A percentile compares a stretch with the other conserved stretches of the same genome.
These are phyloP conservation scores for Gadopsis marmoratus DNA, from an alignment of 2,797 vertebrate genomes.

Conservation along the genomic window DNA sequence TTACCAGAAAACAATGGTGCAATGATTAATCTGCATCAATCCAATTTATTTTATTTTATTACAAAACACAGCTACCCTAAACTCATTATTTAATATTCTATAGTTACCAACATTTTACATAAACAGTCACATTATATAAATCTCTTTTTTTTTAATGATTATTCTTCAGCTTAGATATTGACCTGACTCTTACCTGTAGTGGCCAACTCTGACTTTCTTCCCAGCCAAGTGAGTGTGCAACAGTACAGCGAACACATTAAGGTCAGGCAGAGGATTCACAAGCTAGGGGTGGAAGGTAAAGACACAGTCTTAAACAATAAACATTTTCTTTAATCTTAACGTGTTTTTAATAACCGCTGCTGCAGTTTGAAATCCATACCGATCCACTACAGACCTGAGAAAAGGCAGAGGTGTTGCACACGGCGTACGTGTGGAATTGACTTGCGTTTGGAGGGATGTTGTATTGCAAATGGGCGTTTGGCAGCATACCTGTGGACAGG, in stretches of 20 bases:
- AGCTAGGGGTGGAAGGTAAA: slow-evolving; percentile 50
- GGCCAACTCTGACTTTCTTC: slow-evolving; percentile 76
- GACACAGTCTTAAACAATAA: not conserved
- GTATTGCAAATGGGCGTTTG: accelerated
- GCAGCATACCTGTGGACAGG: slow-evolving; percentile 68
- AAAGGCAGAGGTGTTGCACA: slow-evolving; percentile 77
- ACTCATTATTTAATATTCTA: not conserved
- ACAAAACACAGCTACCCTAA: not conserved
- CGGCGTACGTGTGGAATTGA: slow-evolving; percentile 74
- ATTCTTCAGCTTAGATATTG: not conserved
- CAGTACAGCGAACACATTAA: slow-evolving; percentile 74
- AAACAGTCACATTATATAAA: not conserved
- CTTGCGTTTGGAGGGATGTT: slow-evolving; percentile 77
- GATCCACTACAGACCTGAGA: slow-evolving; percentile 63
- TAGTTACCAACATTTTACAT: not conserved
- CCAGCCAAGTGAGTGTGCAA: slow-evolving; percentile 83
- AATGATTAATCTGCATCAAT: not conserved
- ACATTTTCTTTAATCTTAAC: not conserved
- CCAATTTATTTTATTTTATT: not conserved
- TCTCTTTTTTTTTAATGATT: not conserved
- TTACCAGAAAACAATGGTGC: not conserved
- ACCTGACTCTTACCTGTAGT: slow-evolving; percentile 72
- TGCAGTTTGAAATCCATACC: not conserved
- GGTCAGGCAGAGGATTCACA: slow-evolving; percentile 53
- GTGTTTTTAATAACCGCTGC: not conserved